phyloP scores from a whole-genome alignment of 2,113 vertebrate species.

The human (Homo sapiens) region GRCh38 chr6:143621001-143621500 shows the following conservation, averaged over 20 bases:
- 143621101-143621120: background rate
- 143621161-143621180: background rate
- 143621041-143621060: background rate
- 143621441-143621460: background rate
- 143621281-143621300: background rate
- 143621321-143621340: background rate
- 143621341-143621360: accelerated
- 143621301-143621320: background rate
- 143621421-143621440: background rate
- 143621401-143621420: background rate
- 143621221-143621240: background rate
- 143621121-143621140: background rate
- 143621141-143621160: background rate
- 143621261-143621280: background rate
- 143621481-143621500: background rate
- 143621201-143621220: background rate
- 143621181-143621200: background rate
- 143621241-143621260: background rate
- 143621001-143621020: background rate
- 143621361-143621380: background rate
- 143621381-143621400: too few species aligned
- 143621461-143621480: background rate
- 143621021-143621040: background rate
- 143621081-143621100: background rate
- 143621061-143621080: background rate